These are phyloP conservation scores for Tenodera sinensis DNA, from an alignment of 2,888 invertebrate genomes.

Conservation along the genomic window DNA sequence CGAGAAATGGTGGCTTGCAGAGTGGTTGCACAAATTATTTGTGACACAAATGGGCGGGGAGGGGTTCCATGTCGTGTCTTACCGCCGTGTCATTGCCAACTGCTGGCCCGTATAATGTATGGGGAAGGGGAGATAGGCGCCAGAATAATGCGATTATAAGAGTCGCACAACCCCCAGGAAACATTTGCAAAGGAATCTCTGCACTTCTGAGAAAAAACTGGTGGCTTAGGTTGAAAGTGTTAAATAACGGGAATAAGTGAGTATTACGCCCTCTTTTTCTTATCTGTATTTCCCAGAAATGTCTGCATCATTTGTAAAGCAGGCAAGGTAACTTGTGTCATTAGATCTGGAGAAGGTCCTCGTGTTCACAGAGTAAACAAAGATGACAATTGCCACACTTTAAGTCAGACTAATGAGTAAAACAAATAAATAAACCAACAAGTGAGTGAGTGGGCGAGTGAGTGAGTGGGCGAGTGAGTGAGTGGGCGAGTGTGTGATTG, in stretches of 20 bases:
- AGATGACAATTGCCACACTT: too few species aligned
- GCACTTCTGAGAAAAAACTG: neutral
- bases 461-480: too few species aligned
- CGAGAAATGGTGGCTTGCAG: neutral
- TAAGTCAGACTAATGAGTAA: too few species aligned
- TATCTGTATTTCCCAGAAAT: too few species aligned
- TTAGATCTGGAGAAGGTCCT: too few species aligned
- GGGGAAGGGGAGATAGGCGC: neutral
- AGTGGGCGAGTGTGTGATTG: too few species aligned
- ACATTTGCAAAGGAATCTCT: neutral
- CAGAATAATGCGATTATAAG: neutral
- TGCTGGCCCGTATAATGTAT: constrained; percentile 7
- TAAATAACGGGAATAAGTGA: neutral
- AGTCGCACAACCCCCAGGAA: neutral
- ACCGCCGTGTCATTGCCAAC: constrained; percentile 11
- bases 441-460: too few species aligned
- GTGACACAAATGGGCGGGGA: constrained; percentile 6
- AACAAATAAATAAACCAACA: too few species aligned
- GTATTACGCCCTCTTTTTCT: too few species aligned
- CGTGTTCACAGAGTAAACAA: too few species aligned
- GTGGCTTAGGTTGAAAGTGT: neutral
- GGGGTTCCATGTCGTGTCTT: constrained; percentile 11
- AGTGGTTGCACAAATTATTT: neutral
- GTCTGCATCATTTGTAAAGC: too few species aligned
- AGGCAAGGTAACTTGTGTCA: too few species aligned